Conservation (phyloP, 2,797 vertebrate species). For the Sorex maritimensis region DNA sequence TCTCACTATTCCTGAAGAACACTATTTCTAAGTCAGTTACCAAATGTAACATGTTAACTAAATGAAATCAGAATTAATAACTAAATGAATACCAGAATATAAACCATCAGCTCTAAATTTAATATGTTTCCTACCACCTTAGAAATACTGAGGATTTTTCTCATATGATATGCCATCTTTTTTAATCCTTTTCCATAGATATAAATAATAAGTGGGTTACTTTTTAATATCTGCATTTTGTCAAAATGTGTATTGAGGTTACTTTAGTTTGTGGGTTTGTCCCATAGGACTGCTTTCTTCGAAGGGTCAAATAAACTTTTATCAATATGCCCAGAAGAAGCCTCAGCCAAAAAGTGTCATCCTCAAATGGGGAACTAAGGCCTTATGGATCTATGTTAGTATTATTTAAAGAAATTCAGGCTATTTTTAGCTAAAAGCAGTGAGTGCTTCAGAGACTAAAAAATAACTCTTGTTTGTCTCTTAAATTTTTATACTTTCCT, state of each 20-base stretch:
- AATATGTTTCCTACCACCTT: background rate
- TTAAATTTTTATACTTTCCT: too few species aligned
- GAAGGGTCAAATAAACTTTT: too few species aligned
- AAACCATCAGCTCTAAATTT: slow-evolving; percentile 48
- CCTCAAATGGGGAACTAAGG: too few species aligned
- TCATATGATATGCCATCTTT: slow-evolving; percentile 19
- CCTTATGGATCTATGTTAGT: too few species aligned
- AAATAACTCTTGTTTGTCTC: too few species aligned
- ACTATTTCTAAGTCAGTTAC: slow-evolving; percentile 48
- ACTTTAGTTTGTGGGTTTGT: too few species aligned
- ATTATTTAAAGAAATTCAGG: too few species aligned
- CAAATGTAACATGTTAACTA: slow-evolving; percentile 8
- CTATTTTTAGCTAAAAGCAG: too few species aligned
- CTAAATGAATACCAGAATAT: slow-evolving; percentile 54
- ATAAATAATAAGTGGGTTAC: slow-evolving; percentile 12
- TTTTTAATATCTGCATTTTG: slow-evolving; percentile 29
- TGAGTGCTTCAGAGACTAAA: too few species aligned
- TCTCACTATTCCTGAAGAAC: slow-evolving; percentile 21
- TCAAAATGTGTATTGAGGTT: slow-evolving; percentile 10
- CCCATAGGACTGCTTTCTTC: too few species aligned
- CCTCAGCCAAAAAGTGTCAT: too few species aligned
- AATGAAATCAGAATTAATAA: background rate
- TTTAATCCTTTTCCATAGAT: background rate
- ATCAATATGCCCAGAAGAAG: too few species aligned
- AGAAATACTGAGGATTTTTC: background rate